Conservation (phyloP, 2,797 vertebrate species). For the Neostethus bicornis region DNA sequence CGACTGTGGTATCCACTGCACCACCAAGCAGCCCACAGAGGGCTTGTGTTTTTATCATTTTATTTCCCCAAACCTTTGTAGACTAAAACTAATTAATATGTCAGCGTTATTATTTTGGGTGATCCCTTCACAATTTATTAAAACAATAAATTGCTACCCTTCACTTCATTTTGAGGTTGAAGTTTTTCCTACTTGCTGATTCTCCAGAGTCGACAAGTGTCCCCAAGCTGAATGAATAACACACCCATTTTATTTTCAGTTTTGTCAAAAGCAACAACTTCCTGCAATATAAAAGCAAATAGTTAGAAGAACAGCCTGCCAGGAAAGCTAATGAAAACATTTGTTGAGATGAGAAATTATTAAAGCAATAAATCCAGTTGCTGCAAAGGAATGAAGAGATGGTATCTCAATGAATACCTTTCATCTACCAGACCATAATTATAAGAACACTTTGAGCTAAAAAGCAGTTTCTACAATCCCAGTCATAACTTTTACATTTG, state of each 20-base stretch:
- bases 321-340: background rate
- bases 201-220: too few species aligned
- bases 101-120: too few species aligned
- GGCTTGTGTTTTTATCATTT: too few species aligned
- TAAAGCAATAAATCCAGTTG: conserved; percentile 1
- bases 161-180: too few species aligned
- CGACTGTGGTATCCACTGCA: too few species aligned
- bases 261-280: background rate
- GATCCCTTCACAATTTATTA: too few species aligned
- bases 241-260: background rate
- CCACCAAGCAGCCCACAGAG: too few species aligned
- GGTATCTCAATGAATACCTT: conserved; percentile 14
- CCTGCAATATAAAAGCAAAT: background rate
- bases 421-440: conserved; percentile 31
- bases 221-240: conserved; percentile 4
- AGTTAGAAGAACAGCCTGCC: background rate
- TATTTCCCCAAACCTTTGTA: too few species aligned
- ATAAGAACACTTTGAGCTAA: conserved; percentile 22
- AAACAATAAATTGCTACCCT: too few species aligned
- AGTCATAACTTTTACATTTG: conserved; percentile 62
- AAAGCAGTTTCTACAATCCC: conserved; percentile 47
- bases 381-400: conserved; percentile 1
- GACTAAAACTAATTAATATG: too few species aligned
- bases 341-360: background rate
- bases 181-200: too few species aligned